phyloP scores from a whole-genome alignment of 1,140 invertebrate genomes.

The Conus ventricosus region DNA sequence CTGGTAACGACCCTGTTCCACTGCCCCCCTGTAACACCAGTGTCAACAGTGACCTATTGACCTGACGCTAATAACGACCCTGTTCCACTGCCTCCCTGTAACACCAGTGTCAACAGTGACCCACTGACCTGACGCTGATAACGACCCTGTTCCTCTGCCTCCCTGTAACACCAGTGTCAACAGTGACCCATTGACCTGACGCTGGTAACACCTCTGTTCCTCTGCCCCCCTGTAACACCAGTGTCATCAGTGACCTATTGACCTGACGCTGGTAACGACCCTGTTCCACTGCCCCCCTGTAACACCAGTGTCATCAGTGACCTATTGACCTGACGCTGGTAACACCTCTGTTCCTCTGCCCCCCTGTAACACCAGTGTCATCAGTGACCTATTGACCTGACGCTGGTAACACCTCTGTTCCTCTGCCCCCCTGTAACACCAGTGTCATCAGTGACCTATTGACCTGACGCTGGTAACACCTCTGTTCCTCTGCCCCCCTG shows the following conservation, averaged over 20 bases:
- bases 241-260: too few species aligned
- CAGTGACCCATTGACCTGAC: too few species aligned
- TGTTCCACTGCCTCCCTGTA: neutral
- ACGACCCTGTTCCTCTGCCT: neutral
- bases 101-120: neutral
- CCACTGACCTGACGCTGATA: neutral
- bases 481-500: neutral
- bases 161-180: neutral
- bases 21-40: too few species aligned
- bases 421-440: neutral
- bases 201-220: neutral
- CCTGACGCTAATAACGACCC: constrained; percentile 8
- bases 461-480: neutral
- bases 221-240: too few species aligned
- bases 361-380: constrained; percentile 57
- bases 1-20: too few species aligned
- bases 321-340: too few species aligned
- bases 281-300: too few species aligned
- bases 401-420: constrained; percentile 2
- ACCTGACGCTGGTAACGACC: too few species aligned
- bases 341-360: too few species aligned
- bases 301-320: too few species aligned
- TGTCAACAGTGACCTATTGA: too few species aligned
- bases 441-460: too few species aligned
- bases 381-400: constrained; percentile 55